Evolutionary conservation across 2,113 vertebrate species (phyloP).

Genomic region (Grus americana): DNA sequence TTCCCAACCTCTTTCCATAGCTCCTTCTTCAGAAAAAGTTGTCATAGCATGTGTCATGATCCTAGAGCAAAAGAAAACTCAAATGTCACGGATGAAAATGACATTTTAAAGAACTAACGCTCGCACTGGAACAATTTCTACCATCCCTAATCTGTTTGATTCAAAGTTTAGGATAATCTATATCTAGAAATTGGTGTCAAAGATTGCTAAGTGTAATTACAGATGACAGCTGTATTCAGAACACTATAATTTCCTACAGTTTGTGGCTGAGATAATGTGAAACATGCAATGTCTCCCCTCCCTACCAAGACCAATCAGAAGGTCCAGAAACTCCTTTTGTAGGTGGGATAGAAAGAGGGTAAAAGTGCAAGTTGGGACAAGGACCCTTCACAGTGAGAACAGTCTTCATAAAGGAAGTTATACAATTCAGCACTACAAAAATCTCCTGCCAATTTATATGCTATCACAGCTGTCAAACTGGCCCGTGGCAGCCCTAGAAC

Average conservation of each 20-base stretch:
- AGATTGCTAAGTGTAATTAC: not conserved
- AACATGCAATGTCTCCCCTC: accelerated
- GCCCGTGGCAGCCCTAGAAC: not conserved
- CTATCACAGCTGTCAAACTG: not conserved
- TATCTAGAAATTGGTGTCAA: not conserved
- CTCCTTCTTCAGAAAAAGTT: not conserved
- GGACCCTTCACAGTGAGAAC: not conserved
- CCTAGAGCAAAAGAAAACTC: not conserved
- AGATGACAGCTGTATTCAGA: not conserved
- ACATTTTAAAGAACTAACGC: constrained; percentile 10
- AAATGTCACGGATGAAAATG: not conserved
- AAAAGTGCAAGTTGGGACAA: not conserved
- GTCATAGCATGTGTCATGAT: not conserved
- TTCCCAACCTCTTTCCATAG: not conserved
- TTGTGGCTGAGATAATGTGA: not conserved
- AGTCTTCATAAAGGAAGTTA: not conserved
- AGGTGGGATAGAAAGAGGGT: not conserved
- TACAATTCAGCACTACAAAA: not conserved
- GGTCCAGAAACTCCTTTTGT: not conserved
- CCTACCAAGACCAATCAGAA: not conserved
- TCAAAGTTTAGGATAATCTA: not conserved
- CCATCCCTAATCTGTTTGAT: not conserved
- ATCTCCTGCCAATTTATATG: not conserved
- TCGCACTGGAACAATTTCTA: not conserved
- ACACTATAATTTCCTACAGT: not conserved